Evolutionary conservation across 2,113 vertebrate genomes (phyloP).

Genomic region (Lagopus muta): DNA sequence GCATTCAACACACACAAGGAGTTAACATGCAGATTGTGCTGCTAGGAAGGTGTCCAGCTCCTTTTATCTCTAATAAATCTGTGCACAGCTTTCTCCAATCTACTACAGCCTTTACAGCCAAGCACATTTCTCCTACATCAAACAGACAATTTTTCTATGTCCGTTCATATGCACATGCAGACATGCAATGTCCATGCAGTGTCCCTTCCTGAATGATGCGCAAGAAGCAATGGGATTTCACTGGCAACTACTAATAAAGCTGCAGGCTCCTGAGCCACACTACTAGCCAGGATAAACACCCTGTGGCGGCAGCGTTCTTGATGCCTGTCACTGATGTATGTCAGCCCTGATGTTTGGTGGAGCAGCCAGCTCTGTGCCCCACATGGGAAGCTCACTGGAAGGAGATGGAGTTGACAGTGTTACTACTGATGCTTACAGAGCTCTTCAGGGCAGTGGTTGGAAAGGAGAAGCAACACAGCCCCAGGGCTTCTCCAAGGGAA

Average conservation of each 20-base stretch:
- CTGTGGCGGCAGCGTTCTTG: not conserved
- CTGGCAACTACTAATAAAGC: not conserved
- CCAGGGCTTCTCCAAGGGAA: not conserved
- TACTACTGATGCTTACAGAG: not conserved
- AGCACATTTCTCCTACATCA: not conserved
- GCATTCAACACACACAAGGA: rapidly evolving
- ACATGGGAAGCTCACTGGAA: not conserved
- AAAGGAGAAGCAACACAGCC: not conserved
- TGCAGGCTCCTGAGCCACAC: not conserved
- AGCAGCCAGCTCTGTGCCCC: not conserved
- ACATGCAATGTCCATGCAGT: not conserved
- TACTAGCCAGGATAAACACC: too few relatives aligned
- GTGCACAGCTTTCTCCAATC: not conserved
- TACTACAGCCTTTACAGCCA: not conserved
- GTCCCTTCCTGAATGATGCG: not conserved
- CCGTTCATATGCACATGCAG: not conserved
- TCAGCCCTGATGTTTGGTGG: not conserved
- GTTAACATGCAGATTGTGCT: not conserved
- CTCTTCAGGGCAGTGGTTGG: not conserved
- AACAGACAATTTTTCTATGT: not conserved
- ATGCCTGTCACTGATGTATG: too few relatives aligned
- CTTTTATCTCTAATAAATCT: not conserved
- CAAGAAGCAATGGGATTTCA: not conserved
- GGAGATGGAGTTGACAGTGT: not conserved
- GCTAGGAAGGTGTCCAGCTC: not conserved